Evolutionary conservation across 37 sponge, comb jelly and placozoan species (phyloP).

Genomic region (Agelas oroides): DNA sequence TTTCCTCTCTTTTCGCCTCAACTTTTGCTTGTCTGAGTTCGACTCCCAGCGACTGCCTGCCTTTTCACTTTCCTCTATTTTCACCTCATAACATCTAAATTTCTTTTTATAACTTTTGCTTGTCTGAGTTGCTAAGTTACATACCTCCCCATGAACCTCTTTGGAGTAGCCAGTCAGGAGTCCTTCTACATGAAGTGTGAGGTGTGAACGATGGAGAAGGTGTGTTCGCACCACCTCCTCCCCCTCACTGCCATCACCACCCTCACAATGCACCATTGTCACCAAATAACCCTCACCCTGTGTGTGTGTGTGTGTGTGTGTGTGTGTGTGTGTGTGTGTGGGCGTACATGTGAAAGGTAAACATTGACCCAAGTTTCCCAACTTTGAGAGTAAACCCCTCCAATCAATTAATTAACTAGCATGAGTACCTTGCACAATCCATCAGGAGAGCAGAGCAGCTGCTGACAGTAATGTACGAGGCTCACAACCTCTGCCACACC

Average conservation of each 20-base stretch:
- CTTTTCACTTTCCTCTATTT: too few species aligned
- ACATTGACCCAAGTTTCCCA: too few species aligned
- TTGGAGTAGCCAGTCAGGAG: conserved; percentile 68
- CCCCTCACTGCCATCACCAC: conserved; percentile 23
- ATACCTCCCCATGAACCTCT: conserved; percentile 85
- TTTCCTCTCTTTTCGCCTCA: too few species aligned
- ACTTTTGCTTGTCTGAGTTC: too few species aligned
- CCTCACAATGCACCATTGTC: conserved; percentile 65
- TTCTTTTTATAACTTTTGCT: too few species aligned
- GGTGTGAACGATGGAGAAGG: conserved; percentile 38
- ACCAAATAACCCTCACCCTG: conserved; percentile 58
- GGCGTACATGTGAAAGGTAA: too few species aligned
- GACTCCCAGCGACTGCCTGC: too few species aligned
- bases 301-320: background rate
- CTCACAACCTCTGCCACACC: conserved; percentile 29
- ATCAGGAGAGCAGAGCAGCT: conserved; percentile 24
- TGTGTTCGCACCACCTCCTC: conserved; percentile 44
- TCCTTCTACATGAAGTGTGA: conserved; percentile 51
- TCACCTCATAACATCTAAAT: too few species aligned
- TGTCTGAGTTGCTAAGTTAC: background rate
- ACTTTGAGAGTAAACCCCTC: too few species aligned
- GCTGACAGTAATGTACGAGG: conserved; percentile 52
- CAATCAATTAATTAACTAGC: too few species aligned
- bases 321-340: too few species aligned
- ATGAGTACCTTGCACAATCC: conserved; percentile 12